These are phyloP conservation scores for Rhimphoctona megacephalus DNA, from an alignment of 2,888 invertebrate species.

Conservation along the genomic window DNA sequence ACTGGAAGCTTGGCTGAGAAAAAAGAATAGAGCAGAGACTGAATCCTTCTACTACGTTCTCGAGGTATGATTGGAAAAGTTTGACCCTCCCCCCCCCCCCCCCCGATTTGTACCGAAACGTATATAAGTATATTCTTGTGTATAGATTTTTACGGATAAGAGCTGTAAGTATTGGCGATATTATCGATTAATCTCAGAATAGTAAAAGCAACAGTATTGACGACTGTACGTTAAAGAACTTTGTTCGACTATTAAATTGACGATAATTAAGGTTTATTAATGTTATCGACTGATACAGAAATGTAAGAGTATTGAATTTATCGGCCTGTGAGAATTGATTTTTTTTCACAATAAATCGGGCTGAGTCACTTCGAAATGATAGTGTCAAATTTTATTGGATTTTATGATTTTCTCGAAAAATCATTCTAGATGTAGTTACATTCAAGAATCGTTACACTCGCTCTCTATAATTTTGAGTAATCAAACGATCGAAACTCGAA, in stretches of 20 bases:
- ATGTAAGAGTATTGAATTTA: not conserved
- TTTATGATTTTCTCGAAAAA: too few relatives aligned
- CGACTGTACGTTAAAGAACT: not conserved
- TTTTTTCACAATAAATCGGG: not conserved
- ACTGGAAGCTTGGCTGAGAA: constrained; percentile 18
- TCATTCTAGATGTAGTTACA: too few relatives aligned
- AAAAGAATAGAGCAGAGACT: not conserved
- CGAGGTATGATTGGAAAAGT: constrained; percentile 82
- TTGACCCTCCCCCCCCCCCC: too few relatives aligned
- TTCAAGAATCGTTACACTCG: too few relatives aligned
- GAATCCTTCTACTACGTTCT: constrained; percentile 28
- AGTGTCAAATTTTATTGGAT: too few relatives aligned
- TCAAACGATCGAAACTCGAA: too few relatives aligned
- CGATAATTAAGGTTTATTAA: not conserved
- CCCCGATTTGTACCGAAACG: constrained; percentile 24
- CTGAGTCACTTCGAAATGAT: too few relatives aligned
- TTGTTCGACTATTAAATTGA: not conserved
- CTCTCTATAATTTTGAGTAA: too few relatives aligned
- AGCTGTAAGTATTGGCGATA: constrained; percentile 11
- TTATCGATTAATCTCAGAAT: constrained; percentile 16
- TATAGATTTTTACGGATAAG: constrained; percentile 4
- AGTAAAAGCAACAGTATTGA: constrained; percentile 7
- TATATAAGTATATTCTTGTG: constrained; percentile 25
- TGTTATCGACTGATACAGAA: not conserved
- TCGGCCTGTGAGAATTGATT: not conserved